These are phyloP conservation scores for Brachypalpus laphriformis DNA, from an alignment of 2,888 invertebrate genomes.

Conservation along the genomic window DNA sequence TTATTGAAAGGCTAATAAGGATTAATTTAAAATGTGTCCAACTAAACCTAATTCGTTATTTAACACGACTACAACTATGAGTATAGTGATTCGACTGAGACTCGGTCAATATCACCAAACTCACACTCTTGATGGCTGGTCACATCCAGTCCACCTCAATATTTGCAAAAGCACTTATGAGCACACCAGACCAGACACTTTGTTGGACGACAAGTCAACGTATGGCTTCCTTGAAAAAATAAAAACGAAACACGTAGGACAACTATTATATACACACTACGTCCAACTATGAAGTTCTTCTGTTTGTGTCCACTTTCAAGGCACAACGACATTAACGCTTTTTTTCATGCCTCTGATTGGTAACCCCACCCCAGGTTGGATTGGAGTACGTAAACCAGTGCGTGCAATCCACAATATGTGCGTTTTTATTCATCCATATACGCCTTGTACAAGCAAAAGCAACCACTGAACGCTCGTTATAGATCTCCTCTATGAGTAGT, in stretches of 20 bases:
- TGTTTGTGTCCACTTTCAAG: constrained; percentile 62
- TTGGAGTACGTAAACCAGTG: constrained; percentile 60
- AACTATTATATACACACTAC: constrained; percentile 57
- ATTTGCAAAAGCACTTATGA: constrained; percentile 15
- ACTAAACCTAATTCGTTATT: constrained; percentile 15
- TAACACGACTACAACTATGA: constrained; percentile 25
- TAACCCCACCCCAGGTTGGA: constrained; percentile 54
- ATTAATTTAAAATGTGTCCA: background rate
- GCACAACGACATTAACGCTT: constrained; percentile 32
- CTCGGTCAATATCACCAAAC: constrained; percentile 50
- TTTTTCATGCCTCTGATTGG: constrained; percentile 26
- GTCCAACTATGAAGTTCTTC: constrained; percentile 45
- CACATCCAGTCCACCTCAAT: constrained; percentile 8
- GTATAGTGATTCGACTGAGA: background rate
- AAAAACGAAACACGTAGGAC: constrained; percentile 60
- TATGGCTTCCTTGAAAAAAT: constrained; percentile 6
- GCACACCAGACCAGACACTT: constrained; percentile 33
- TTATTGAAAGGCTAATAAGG: background rate
- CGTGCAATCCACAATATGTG: constrained; percentile 26
- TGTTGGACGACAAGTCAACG: constrained; percentile 30
- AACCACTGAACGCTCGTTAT: constrained; percentile 52
- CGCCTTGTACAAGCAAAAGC: constrained; percentile 26
- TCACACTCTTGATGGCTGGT: constrained; percentile 5
- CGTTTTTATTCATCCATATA: constrained; percentile 50
- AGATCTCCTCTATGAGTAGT: constrained; percentile 60